Evolutionary conservation across 2,113 vertebrate species (phyloP).

Genomic region (Vombatus ursinus): DNA sequence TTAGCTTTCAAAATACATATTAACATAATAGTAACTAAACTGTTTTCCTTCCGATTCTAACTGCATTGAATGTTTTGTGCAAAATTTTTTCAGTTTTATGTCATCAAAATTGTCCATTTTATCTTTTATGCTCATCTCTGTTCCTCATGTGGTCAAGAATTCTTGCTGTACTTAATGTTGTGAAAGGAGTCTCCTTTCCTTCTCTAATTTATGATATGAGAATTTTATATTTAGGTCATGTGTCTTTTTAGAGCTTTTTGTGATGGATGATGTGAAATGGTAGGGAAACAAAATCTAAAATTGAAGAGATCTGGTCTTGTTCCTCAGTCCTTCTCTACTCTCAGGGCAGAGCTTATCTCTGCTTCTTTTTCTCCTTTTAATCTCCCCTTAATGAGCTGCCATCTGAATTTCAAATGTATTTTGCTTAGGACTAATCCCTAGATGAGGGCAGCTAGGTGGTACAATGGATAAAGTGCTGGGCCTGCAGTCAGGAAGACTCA

Average conservation of each 20-base stretch:
- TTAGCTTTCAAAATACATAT: not conserved
- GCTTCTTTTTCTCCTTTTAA: not conserved
- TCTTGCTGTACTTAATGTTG: not conserved
- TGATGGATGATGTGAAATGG: not conserved
- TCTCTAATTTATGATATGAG: not conserved
- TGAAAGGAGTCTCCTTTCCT: not conserved
- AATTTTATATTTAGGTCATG: not conserved
- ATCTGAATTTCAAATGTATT: not conserved
- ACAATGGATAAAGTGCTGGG: not conserved
- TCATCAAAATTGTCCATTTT: not conserved
- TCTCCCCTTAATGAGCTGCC: not conserved
- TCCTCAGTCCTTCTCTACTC: not conserved
- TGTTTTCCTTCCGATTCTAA: not conserved
- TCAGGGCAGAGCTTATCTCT: not conserved
- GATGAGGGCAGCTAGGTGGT: not conserved
- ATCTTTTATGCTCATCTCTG: not conserved
- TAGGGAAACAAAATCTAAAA: not conserved
- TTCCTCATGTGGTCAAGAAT: not conserved
- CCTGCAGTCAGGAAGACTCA: not conserved
- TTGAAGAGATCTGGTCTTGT: too few species aligned
- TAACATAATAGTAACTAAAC: not conserved
- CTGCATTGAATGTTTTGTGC: not conserved
- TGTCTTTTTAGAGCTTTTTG: not conserved
- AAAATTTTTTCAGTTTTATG: not conserved
- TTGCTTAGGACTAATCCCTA: not conserved